A percentile compares a stretch with the other conserved stretches of the same genome.
phyloP scores from a whole-genome alignment of 2,113 vertebrate genomes.

The Xiphophorus hellerii region DNA sequence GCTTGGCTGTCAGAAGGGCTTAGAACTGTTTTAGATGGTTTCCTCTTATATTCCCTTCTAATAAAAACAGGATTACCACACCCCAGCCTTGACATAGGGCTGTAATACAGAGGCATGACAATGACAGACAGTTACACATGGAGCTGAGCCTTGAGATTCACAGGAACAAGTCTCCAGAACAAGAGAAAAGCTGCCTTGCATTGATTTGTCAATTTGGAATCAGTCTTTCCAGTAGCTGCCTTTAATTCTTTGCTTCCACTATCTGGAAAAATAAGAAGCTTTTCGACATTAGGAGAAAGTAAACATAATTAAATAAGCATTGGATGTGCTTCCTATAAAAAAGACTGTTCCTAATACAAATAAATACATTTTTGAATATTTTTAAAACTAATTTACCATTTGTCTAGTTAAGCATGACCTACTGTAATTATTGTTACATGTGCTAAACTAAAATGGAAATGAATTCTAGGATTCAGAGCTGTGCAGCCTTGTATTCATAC shows the following conservation, averaged over 20 bases:
- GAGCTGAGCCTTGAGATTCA: conserved; percentile 28
- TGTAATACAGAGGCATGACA: conserved; percentile 44
- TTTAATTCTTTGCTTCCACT: neutral
- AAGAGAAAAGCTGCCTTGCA: conserved; percentile 20
- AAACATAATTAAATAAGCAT: neutral
- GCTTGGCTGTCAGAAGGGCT: conserved; percentile 53
- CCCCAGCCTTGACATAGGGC: conserved; percentile 17
- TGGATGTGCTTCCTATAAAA: neutral
- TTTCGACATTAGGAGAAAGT: conserved; percentile 7
- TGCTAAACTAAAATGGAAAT: too few species aligned
- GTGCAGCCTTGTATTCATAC: too few species aligned
- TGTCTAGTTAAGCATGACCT: too few species aligned
- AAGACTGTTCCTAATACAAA: too few species aligned
- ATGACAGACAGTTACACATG: conserved; percentile 40
- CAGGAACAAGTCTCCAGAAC: conserved; percentile 27
- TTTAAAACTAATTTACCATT: too few species aligned
- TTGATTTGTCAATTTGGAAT: conserved; percentile 36
- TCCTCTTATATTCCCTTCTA: conserved; percentile 70
- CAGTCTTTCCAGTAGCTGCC: neutral
- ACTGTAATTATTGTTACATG: too few species aligned
- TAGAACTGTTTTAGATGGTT: conserved; percentile 64
- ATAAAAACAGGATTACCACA: conserved; percentile 76
- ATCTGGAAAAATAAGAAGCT: neutral
- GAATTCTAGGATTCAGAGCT: too few species aligned
- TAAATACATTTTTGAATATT: too few species aligned